Conservation (phyloP, 1,140 invertebrate species). For the Sitobion miscanthi region DNA sequence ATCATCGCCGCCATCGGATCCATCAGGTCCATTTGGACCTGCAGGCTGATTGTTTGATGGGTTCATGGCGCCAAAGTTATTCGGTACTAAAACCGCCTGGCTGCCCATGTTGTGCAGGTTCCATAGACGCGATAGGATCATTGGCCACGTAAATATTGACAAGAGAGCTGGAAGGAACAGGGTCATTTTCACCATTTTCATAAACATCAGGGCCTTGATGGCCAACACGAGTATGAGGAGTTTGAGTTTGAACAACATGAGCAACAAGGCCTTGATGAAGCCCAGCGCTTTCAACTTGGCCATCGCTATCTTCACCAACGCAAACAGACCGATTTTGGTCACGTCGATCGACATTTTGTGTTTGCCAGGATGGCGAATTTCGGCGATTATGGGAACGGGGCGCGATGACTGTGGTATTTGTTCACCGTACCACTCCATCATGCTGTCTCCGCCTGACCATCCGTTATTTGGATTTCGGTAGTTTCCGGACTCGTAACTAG, state of each 20-base stretch:
- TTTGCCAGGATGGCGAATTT: slow-evolving; percentile 32
- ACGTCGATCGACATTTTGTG: slow-evolving; percentile 49
- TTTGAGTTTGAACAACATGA: slow-evolving; percentile 55
- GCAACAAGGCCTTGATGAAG: slow-evolving; percentile 50
- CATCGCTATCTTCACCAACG: slow-evolving; percentile 53
- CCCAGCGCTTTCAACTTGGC: slow-evolving; percentile 55
- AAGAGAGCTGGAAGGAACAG: slow-evolving; percentile 41
- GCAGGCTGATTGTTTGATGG: no score
- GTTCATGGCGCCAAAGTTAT: not conserved
- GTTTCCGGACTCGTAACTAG: not conserved
- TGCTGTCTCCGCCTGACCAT: not conserved
- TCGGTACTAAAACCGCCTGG: slow-evolving; percentile 5
- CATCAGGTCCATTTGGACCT: no score
- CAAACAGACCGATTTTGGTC: slow-evolving; percentile 47
- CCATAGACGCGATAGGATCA: not conserved
- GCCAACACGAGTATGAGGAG: slow-evolving; percentile 31
- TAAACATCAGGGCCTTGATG: slow-evolving; percentile 46
- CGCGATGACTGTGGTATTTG: not conserved
- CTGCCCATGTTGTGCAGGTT: not conserved
- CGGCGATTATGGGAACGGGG: slow-evolving; percentile 35
- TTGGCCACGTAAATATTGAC: not conserved
- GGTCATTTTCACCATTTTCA: slow-evolving; percentile 54
- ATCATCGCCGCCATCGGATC: no score
- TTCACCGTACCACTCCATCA: slow-evolving; percentile 18
- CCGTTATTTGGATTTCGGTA: not conserved